Evolutionary conservation across 2,888 invertebrate species (phyloP), one percentile per base, ranked within the genome.

Genomic region (Drosophila parthenogenetica): DNA sequence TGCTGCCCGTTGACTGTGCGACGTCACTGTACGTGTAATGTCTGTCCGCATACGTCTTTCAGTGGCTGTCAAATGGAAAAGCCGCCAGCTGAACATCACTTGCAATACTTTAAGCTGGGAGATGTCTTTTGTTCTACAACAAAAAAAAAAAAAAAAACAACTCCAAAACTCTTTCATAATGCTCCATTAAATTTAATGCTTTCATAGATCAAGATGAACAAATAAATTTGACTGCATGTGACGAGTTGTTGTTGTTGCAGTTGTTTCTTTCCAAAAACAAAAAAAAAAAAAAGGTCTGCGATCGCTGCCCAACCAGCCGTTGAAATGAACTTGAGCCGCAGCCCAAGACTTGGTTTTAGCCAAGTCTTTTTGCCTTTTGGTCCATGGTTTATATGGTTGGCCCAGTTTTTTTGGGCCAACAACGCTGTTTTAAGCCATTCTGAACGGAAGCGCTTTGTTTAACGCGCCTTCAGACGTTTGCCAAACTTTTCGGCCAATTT

Each of bases 181-280:
- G 90, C 89, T 85, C 87, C 90, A 90, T 89, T 89, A 90, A 89
- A 81, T 89, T 85, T 89, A 55, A 89, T 89, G 83, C 83, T 83
- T 78, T 78, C 89, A 90, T 89, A 89, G 80, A 90, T 89, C 88
- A 90, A 89, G 90, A 90, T 90, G 90, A 87, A 90, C 89, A 90
- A 87, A 89, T 89, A 89, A 89, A 86, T 84, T 83, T 75, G 69
- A 84, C 68, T 61, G 71, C 53, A 70, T 76, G 79, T 65, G 77
- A 73, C 69, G 77, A 76, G 68, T 69, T 59, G 61, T 61, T 59
- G 61, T 50, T 73, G 48, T 53, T 53, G 60, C 3, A 53, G 50
- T 50, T 62, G 55, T 25, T 42, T 55, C 55, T 61, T 48, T 66
- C 37, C 8, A 14, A 54, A 29, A 25, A 25, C 5, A 11, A 42